A percentile compares a stretch with the other conserved stretches of the same genome.
These are phyloP conservation scores for Acanthococcus lagerstroemiae DNA, from an alignment of 2,888 invertebrate species.

Conservation along the genomic window DNA sequence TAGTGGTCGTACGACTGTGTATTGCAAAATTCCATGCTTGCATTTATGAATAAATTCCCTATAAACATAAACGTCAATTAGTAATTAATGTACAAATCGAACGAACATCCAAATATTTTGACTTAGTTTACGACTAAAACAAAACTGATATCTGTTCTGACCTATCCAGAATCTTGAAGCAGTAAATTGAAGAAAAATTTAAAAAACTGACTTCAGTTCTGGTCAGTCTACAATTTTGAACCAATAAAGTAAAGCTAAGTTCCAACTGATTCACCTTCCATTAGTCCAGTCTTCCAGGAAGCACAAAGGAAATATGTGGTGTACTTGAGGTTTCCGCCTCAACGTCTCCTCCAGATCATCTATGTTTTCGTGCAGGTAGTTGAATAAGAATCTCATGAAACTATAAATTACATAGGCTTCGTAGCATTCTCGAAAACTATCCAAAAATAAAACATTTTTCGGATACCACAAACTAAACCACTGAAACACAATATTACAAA, in stretches of 20 bases:
- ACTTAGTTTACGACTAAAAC: too few species aligned
- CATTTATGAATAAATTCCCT: slow-evolving; percentile 87
- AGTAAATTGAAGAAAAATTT: too few species aligned
- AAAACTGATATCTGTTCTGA: too few species aligned
- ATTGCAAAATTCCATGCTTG: slow-evolving; percentile 93
- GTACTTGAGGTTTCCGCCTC: slow-evolving; percentile 71
- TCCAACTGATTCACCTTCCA: slow-evolving; percentile 68
- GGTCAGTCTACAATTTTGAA: slow-evolving; percentile 13
- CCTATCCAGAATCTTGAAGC: too few species aligned
- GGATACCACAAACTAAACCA: slow-evolving; percentile 85
- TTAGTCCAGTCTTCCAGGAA: slow-evolving; percentile 87
- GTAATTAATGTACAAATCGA: neutral
- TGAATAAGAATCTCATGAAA: slow-evolving; percentile 88
- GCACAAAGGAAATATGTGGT: slow-evolving; percentile 84
- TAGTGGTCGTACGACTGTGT: slow-evolving; percentile 81
- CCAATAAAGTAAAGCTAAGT: neutral
- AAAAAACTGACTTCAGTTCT: too few species aligned
- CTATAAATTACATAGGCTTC: slow-evolving; percentile 97
- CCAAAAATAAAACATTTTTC: slow-evolving; percentile 79
- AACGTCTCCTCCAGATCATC: slow-evolving; percentile 73
- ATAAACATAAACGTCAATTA: slow-evolving; percentile 40
- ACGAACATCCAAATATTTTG: too few species aligned
- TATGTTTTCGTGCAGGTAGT: slow-evolving; percentile 70
- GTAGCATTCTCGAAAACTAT: slow-evolving; percentile 87
- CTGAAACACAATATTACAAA: too few species aligned